Percentiles rank a stretch among this genome's conserved stretches.
Evolutionary conservation across 2,888 invertebrate species (phyloP).

Genomic region (Mylabris sibirica): DNA sequence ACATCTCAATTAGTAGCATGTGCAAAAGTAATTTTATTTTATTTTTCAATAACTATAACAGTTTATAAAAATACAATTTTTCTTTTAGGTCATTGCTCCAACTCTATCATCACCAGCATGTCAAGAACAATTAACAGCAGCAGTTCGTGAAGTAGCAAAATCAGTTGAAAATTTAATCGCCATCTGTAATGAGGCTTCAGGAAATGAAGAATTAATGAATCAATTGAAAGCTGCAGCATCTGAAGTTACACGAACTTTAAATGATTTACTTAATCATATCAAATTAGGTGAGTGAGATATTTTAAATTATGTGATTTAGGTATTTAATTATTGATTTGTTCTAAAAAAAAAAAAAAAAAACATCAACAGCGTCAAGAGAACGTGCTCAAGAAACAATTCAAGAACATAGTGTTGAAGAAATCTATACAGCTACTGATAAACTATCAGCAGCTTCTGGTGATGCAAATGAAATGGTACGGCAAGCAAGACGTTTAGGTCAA

Average conservation of each 20-base stretch:
- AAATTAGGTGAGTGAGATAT: conserved; percentile 66
- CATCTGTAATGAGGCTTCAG: conserved; percentile 78
- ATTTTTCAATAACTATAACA: conserved; percentile 15
- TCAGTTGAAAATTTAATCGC: conserved; percentile 90
- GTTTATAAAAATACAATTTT: background rate
- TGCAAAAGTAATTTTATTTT: conserved; percentile 78
- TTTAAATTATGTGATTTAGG: no score
- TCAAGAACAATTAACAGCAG: conserved; percentile 90
- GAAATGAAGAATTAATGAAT: conserved; percentile 72
- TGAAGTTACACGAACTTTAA: conserved; percentile 87
- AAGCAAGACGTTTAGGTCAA: conserved; percentile 89
- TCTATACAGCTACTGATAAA: conserved; percentile 88
- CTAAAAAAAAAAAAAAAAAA: no score
- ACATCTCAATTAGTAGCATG: conserved; percentile 98
- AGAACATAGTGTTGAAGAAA: conserved; percentile 84
- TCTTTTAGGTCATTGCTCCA: conserved; percentile 78
- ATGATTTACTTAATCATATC: conserved; percentile 89
- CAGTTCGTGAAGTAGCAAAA: conserved; percentile 90
- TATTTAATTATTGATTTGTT: no score
- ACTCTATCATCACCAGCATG: conserved; percentile 83
- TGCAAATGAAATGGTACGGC: conserved; percentile 92
- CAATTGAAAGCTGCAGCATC: conserved; percentile 85
- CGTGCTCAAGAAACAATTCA: conserved; percentile 72
- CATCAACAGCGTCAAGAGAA: conserved; percentile 65
- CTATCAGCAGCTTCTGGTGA: conserved; percentile 86